Evolutionary conservation across 2,797 vertebrate species (phyloP), one percentile per base, ranked within the genome.

Genomic region (Philypnodon macrostomus): DNA sequence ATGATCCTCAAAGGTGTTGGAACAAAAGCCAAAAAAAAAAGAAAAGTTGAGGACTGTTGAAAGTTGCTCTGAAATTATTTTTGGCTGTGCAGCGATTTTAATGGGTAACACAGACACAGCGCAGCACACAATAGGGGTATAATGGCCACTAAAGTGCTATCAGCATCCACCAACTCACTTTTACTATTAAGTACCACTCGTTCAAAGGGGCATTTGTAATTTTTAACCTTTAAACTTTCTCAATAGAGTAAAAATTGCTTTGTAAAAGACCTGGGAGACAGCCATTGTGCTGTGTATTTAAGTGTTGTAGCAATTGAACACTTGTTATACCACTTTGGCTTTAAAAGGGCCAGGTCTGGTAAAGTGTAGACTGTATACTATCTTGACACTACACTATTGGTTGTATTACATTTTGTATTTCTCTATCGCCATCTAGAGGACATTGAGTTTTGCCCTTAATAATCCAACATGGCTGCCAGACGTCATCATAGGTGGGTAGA

Each of bases 1-100:
- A 73, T 54, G 12, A 82, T 80, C 63, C 81, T 87, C 80, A 68
- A 58, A 83, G 80, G 75, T 80, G 83, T 75, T 58, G 62, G 72
- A 84, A 81, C 62, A 85, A n/a, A n/a, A n/a, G n/a, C n/a, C n/a
- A n/a, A n/a, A n/a, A n/a, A 31, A 16, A 30, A 46, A 31, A n/a
- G 14, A 58, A 54, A 67, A 70, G 72, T 80, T 57, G 73, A 79
- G 57, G 47, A 54, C 58, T 75, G 53, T 68, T 75, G 60, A 67
- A 81, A 81, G 75, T 71, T 56, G 63, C 59, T 72, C 17, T 29
- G 13, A 11, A 44, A 62, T 59, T 64, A 48, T 69, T 74, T 77
- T 65, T 2, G 16, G 53, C 47, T 33, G 31, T 49, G 45, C 48
- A 31, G 32, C 41, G 21, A n/a, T 18, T 32, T 50, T 63, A 38